phyloP scores from a whole-genome alignment of 1,140 invertebrate species.

The Drosophila malerkotliana region DNA sequence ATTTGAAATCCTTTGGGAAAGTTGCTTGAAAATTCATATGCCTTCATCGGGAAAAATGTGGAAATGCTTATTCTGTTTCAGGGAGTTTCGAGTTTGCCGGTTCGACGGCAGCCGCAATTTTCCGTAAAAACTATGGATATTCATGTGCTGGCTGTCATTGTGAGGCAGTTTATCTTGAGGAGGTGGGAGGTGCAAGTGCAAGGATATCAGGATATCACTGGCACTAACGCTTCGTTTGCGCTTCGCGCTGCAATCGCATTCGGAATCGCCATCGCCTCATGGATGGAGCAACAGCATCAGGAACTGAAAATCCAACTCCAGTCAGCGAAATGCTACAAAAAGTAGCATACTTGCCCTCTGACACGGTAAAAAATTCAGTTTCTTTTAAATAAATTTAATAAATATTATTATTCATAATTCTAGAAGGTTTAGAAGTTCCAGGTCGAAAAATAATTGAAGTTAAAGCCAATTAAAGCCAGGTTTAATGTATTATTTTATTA shows the following conservation, averaged over 20 bases:
- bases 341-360: neutral
- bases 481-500: too few species aligned
- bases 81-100: neutral
- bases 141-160: conserved; percentile 51
- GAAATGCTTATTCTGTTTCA: neutral
- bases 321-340: conserved; percentile 10
- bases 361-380: too few species aligned
- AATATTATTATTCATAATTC: too few species aligned
- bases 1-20: neutral
- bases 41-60: neutral
- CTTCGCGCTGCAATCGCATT: conserved; percentile 41
- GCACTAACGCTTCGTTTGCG: conserved; percentile 51
- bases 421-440: too few species aligned
- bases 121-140: conserved; percentile 36
- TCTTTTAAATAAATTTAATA: too few species aligned
- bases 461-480: too few species aligned
- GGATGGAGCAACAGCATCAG: conserved; percentile 1
- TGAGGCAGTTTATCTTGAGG: conserved; percentile 67
- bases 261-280: conserved; percentile 19
- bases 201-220: conserved; percentile 52
- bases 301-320: too few species aligned
- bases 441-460: too few species aligned
- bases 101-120: conserved; percentile 11
- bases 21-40: neutral
- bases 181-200: conserved; percentile 17